Conservation (phyloP, 2,113 vertebrate genomes). For the Herpetotheres cachinnans region DNA sequence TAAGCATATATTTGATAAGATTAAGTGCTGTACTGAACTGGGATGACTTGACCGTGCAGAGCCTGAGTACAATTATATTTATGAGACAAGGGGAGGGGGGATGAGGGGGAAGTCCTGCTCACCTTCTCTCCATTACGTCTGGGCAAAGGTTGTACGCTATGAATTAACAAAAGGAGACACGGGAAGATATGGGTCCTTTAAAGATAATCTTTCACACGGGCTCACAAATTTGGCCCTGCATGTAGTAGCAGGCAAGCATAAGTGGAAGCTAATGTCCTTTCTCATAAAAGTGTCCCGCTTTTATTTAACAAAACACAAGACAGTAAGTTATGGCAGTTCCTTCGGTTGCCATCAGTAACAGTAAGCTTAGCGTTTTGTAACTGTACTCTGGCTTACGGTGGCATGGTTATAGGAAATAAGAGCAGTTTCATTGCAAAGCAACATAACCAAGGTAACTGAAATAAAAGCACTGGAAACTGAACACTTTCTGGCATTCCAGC, state of each 20-base stretch:
- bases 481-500: not conserved
- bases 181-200: not conserved
- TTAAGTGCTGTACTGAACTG: not conserved
- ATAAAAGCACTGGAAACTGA: not conserved
- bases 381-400: not conserved
- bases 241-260: not conserved
- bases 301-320: not conserved
- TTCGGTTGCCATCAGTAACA: fast-evolving
- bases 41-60: not conserved
- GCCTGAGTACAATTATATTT: not conserved
- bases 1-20: not conserved
- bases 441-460: not conserved
- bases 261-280: not conserved
- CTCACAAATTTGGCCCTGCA: not conserved
- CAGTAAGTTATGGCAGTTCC: not conserved
- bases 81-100: not conserved
- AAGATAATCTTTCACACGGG: not conserved
- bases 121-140: not conserved
- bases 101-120: not conserved
- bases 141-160: not conserved
- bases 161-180: not conserved
- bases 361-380: not conserved
- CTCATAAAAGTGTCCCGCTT: not conserved
- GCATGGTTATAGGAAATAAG: not conserved
- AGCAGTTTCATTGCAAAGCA: not conserved